These are phyloP conservation scores for Epicampocera succincta DNA, from an alignment of 2,888 invertebrate species.

Conservation along the genomic window DNA sequence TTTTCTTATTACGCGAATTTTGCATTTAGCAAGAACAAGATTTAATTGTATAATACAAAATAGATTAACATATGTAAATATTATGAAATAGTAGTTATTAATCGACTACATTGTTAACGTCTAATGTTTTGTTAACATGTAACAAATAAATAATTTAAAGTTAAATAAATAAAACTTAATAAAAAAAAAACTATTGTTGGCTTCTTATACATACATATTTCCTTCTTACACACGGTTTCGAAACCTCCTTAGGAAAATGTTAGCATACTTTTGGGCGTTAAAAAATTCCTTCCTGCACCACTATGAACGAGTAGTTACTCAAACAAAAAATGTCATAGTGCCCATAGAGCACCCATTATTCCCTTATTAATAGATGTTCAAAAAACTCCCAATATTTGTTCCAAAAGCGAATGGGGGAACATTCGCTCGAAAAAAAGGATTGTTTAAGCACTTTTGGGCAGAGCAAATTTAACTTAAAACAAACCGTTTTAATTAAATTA, in stretches of 20 bases:
- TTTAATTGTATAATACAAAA: constrained; percentile 3
- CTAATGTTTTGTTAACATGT: constrained; percentile 45
- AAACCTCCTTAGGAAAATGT: too few species aligned
- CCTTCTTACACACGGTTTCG: too few species aligned
- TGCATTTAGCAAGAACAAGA: constrained; percentile 29
- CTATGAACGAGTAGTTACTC: too few species aligned
- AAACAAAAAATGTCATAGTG: too few species aligned
- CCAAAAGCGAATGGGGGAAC: too few species aligned
- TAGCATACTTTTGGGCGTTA: too few species aligned
- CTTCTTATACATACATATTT: too few species aligned
- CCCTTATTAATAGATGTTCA: neutral
- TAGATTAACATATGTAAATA: constrained; percentile 33
- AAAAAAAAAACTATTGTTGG: constrained; percentile 25
- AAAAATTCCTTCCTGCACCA: too few species aligned
- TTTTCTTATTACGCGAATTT: constrained; percentile 27
- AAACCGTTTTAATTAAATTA: constrained; percentile 36
- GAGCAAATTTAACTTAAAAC: neutral
- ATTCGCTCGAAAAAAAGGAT: neutral
- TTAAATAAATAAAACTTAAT: constrained; percentile 31
- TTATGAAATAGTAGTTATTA: constrained; percentile 41
- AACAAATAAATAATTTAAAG: constrained; percentile 16
- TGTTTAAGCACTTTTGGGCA: neutral
- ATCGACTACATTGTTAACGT: constrained; percentile 53
- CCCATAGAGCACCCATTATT: too few species aligned
- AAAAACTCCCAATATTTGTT: neutral